Conservation (phyloP, 2,797 vertebrate genomes). For the Hippopotamyrus pictus region DNA sequence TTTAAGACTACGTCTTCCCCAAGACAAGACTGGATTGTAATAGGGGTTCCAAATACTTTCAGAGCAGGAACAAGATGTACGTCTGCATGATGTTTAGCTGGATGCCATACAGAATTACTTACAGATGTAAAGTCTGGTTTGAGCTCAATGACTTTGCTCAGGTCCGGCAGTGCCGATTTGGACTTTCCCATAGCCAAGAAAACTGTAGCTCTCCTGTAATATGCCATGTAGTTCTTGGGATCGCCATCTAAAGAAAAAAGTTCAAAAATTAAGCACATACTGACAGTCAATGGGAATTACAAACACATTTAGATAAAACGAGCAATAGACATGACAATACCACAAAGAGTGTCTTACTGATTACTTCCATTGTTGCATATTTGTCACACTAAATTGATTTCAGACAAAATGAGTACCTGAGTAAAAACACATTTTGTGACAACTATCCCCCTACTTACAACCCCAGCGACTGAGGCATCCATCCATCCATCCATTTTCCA, state of each 20-base stretch:
- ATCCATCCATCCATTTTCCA: background rate
- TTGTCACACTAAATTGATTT: background rate
- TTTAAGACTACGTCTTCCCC: background rate
- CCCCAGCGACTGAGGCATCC: background rate
- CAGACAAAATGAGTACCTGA: background rate
- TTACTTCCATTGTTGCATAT: background rate
- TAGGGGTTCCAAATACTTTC: background rate
- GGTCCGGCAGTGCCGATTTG: slow-evolving; percentile 90
- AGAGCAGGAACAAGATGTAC: background rate
- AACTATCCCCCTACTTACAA: background rate
- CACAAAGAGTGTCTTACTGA: background rate
- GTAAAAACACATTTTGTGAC: background rate
- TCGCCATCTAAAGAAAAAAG: slow-evolving; percentile 73
- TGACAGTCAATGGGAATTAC: background rate
- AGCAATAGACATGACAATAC: background rate
- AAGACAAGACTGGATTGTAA: background rate
- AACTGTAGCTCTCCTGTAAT: slow-evolving; percentile 92
- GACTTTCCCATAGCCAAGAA: slow-evolving; percentile 96
- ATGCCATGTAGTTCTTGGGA: slow-evolving; percentile 88
- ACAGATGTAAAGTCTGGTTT: slow-evolving; percentile 97
- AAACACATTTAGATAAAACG: background rate
- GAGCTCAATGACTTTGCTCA: slow-evolving; percentile 91
- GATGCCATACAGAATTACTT: slow-evolving; percentile 46
- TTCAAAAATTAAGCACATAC: background rate
- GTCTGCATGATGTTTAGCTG: background rate